phyloP scores from a whole-genome alignment of 2,888 invertebrate species.

The Subacronicta megacephala region DNA sequence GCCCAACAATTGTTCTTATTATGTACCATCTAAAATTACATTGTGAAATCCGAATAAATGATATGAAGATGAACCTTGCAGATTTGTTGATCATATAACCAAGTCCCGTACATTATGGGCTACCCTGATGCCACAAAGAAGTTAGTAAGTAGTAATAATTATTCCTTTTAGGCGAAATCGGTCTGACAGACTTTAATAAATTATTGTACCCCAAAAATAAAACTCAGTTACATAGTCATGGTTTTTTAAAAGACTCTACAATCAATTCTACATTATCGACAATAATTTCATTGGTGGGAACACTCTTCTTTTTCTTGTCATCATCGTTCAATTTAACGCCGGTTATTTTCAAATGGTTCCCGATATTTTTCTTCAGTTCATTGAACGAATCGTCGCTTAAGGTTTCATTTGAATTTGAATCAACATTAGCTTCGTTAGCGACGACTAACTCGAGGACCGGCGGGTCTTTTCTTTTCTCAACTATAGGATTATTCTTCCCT shows the following conservation, averaged over 20 bases:
- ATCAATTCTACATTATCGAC: constrained; percentile 10
- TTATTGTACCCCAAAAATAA: not conserved
- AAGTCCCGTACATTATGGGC: too few relatives aligned
- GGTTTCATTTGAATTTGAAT: not conserved
- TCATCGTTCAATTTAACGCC: not conserved
- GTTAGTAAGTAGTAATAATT: too few relatives aligned
- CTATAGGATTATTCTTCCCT: constrained; percentile 3
- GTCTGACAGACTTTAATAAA: too few relatives aligned
- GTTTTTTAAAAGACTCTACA: not conserved
- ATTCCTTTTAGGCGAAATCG: too few relatives aligned
- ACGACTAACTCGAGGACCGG: not conserved
- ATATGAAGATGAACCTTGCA: too few relatives aligned
- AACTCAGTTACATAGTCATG: not conserved
- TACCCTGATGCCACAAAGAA: too few relatives aligned
- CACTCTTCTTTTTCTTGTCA: not conserved
- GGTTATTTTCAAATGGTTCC: not conserved
- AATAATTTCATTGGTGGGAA: not conserved
- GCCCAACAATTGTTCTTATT: too few relatives aligned
- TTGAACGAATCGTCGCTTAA: not conserved
- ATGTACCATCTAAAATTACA: too few relatives aligned
- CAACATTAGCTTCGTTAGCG: not conserved
- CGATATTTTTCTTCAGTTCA: not conserved
- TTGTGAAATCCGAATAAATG: too few relatives aligned
- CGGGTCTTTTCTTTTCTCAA: not conserved
- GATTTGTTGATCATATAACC: too few relatives aligned